Conservation (phyloP, 2,797 vertebrate genomes). For the Gymnothorax reevesii region DNA sequence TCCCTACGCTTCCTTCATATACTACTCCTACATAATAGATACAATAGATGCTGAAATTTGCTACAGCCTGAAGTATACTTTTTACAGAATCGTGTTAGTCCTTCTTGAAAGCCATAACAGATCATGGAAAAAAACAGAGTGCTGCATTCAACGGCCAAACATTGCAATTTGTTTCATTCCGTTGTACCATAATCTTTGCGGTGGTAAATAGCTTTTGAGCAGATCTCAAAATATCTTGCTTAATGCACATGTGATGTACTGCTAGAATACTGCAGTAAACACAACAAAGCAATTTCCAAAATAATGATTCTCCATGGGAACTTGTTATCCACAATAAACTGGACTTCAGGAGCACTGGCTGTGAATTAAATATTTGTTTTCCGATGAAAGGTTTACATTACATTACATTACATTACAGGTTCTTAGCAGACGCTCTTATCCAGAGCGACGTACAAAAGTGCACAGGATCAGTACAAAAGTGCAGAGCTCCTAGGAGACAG, state of each 20-base stretch:
- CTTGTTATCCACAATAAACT: neutral
- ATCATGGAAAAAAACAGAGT: neutral
- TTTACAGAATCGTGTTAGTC: neutral
- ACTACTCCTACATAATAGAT: neutral
- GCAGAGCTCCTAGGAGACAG: too few species aligned
- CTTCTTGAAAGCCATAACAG: neutral
- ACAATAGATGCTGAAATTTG: neutral
- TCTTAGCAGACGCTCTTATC: too few species aligned
- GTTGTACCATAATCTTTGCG: neutral
- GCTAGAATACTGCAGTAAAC: neutral
- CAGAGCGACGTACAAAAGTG: too few species aligned
- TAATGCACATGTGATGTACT: neutral
- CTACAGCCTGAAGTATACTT: neutral
- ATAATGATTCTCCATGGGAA: neutral
- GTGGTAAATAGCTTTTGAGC: constrained; percentile 13
- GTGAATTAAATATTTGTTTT: neutral
- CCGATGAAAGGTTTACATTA: neutral
- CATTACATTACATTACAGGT: too few species aligned
- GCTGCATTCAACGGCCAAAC: neutral
- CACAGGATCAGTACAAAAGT: too few species aligned
- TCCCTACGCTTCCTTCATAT: neutral
- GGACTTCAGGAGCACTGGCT: neutral
- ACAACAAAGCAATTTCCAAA: constrained; percentile 11
- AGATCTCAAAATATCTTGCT: neutral
- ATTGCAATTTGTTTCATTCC: neutral